Evolutionary conservation across 2,113 vertebrate species (phyloP).

Genomic region (Aegotheles bennettii): DNA sequence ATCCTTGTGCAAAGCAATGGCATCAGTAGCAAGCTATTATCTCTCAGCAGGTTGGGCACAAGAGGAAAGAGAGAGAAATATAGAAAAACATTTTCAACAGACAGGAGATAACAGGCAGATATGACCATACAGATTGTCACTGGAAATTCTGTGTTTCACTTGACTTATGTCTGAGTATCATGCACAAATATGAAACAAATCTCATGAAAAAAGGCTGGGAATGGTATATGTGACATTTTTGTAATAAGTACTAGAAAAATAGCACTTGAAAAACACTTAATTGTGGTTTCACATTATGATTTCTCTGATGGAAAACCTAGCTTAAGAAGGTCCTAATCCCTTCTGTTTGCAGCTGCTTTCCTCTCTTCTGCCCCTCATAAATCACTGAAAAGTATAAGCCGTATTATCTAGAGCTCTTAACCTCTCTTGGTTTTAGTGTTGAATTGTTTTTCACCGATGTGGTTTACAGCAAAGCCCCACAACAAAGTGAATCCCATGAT

Average conservation of each 20-base stretch:
- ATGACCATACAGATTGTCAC: conserved; percentile 24
- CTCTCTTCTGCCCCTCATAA: not conserved
- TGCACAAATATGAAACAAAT: conserved; percentile 19
- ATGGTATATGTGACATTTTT: conserved; percentile 7
- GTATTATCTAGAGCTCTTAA: not conserved
- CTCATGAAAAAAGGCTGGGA: conserved; percentile 27
- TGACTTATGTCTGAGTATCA: conserved; percentile 23
- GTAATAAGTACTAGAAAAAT: conserved; percentile 1
- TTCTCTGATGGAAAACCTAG: not conserved
- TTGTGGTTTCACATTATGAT: not conserved
- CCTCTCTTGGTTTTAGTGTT: not conserved
- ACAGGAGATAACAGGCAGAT: conserved; percentile 17
- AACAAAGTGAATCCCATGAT: not conserved
- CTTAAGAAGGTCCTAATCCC: not conserved
- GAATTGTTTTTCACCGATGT: not conserved
- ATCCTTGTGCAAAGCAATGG: conserved; percentile 12
- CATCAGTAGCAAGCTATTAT: conserved; percentile 39
- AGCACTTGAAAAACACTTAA: not conserved
- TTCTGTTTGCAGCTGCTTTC: not conserved
- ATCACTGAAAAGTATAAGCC: not conserved
- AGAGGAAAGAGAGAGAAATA: conserved; percentile 33
- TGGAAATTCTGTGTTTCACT: conserved; percentile 54
- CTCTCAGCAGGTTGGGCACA: not conserved
- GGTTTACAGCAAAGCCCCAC: not conserved
- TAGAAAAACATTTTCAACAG: conserved; percentile 53